phyloP scores from a whole-genome alignment of 2,113 vertebrate genomes.

The Nothobranchius furzeri region DNA sequence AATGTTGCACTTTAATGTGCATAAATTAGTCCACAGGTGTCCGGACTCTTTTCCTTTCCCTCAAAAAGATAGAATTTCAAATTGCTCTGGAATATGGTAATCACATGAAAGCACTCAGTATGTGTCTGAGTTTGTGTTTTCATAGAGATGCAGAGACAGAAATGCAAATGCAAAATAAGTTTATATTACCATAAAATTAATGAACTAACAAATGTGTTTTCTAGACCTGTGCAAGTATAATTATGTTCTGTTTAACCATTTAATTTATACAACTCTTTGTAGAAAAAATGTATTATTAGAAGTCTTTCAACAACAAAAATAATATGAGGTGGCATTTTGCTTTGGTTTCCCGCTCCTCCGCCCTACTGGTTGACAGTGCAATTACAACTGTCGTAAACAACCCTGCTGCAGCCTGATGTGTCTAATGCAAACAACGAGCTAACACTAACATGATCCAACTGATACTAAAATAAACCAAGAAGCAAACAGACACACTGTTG shows the following conservation, averaged over 20 bases:
- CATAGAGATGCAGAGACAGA: neutral
- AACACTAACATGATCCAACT: too few species aligned
- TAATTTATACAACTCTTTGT: neutral
- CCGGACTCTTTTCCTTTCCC: slow-evolving; percentile 32
- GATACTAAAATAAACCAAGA: too few species aligned
- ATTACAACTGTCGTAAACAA: too few species aligned
- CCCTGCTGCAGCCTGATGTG: too few species aligned
- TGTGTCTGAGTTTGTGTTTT: slow-evolving; percentile 1
- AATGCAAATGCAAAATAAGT: slow-evolving; percentile 19
- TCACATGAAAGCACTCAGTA: slow-evolving; percentile 32
- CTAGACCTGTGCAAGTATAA: neutral
- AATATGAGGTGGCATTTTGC: neutral
- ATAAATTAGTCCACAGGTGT: slow-evolving; percentile 64
- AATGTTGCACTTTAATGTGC: slow-evolving; percentile 52
- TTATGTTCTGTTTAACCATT: slow-evolving; percentile 4
- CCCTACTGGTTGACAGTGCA: too few species aligned
- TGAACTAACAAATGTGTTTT: neutral
- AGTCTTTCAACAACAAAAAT: slow-evolving; percentile 1
- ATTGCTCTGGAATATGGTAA: slow-evolving; percentile 54
- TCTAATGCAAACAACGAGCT: too few species aligned
- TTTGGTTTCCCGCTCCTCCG: neutral
- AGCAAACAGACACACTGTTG: too few species aligned
- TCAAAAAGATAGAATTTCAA: slow-evolving; percentile 54
- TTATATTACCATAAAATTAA: slow-evolving; percentile 17
- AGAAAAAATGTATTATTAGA: neutral